Evolutionary conservation across 2,797 vertebrate genomes (phyloP), one percentile per base, ranked within the genome.

Genomic region (Aulostomus chinensis): DNA sequence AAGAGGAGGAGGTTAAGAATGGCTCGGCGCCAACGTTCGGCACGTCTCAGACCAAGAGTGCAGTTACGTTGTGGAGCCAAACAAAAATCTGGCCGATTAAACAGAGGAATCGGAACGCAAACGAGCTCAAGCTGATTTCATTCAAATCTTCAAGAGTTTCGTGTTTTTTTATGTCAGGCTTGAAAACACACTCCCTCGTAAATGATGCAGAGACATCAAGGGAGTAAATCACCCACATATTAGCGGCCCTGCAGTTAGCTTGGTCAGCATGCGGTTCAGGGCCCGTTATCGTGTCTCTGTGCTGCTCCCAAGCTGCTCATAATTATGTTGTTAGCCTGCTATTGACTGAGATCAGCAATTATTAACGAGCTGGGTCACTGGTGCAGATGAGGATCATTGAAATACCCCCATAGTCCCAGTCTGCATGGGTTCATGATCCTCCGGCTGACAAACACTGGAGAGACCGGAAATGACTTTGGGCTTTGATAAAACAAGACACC

Each of bases 1-100:
- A 78, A 80, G 63, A 56, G 64, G 71, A 82, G 74, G 75, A 81
- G 57, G 67, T 65, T 68, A 40, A 68, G 61, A 61, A 58, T 58
- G 74, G 74, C 68, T 52, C 5, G 8, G 46, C 64, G 62, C 48
- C 68, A 67, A 42, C 33, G 43, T 17, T 15, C 58, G 32, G 35
- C 12, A 4, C 54, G 16, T 52, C 29, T 68, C 48, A 29, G 42
- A 42, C 21, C 25, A 14, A 13, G 47, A 34, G 53, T 45, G 34
- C 38, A 5, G 55, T 9, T 7, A 13, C 33, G 1, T 15, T 3
- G 24, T n/a, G 36, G 32, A 66, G 48, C 42, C 22, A 3, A 13
- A 11, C 36, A 65, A 67, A 13, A 31, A 5, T 31, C 11, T 10
- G 24, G 24, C 9, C 24, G 4, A 25, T 25, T 25, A 2, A 7